Evolutionary conservation across 1,140 invertebrate species (phyloP), one percentile per base, ranked within the genome.

Genomic region (Solenopsis invicta): DNA sequence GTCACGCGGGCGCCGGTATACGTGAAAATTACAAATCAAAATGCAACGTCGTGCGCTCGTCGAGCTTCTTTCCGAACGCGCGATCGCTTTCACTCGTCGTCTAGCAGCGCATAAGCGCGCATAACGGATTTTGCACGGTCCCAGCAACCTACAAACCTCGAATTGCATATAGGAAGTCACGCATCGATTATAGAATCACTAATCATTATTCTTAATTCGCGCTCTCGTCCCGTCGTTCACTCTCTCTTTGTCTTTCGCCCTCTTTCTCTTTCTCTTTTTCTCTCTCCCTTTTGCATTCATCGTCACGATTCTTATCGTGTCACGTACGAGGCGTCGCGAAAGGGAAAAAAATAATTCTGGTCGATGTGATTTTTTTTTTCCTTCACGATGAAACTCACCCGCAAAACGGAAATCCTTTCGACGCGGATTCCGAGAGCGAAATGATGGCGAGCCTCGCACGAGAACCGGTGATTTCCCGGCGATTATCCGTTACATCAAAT

Each of bases 91-190:
- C 93, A 93, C 93, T 94, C 91, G 72, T 75, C 24, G 72, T 85
- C 64, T 81, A 67, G 87, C 50, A 69, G 75, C 80, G 90, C 13
- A 82, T 54, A 69, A 87, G 91, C 81, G 74, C 87, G 77, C 86
- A 90, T 94, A 93, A 93, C 93, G 94, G 94, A 94, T 93, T 91
- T 93, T 85, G 88, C 91, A 88, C 91, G 93, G 92, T 93, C 92
- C 92, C 61, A 72, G 62, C 93, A 95, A 94, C 94, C 94, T 91
- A 95, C 92, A 95, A 95, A 95, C 94, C 94, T 84, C 91, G 89
- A 94, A 95, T 78, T 87, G 64, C 61, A 66, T 54, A 52, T 54
- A 64, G 34, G 77, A 18, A 87, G 67, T 87, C 52, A 24, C 37
- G 10, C 66, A 82, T 84, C 64, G 45, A 87, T 91, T 78, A 75